Evolutionary conservation across 2,888 invertebrate species (phyloP), one percentile per base, ranked within the genome.

Genomic region (Apodemia mormo): DNA sequence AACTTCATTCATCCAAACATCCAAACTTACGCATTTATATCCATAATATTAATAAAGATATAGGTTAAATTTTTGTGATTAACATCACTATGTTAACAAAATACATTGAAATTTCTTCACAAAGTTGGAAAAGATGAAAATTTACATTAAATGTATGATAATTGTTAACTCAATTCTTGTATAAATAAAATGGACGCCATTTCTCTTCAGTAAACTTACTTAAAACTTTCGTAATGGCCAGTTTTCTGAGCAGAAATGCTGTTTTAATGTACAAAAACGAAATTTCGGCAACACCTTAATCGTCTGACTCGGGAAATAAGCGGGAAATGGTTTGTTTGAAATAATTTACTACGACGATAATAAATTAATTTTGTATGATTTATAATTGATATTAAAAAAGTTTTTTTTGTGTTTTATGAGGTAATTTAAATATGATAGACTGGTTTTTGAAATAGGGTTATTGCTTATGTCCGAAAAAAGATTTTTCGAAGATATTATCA

Each of bases 201-300:
- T 58, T 58, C 58, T 58, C 58, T 33, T 58, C 68, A 66, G 68
- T 37, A 49, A 65, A 54, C 58, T 65, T 9, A 33, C 68, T 67
- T 56, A 64, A 45, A 40, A 68, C 61, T 65, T 68, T 68, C 45
- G 49, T 45, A 54, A 58, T 56, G 67, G 52, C 70, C 40, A 65
- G 58, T 29, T 58, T 58, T 52, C 66, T 67, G 43, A 68, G 61
- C 66, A 56, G 45, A 66, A 66, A 68, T 56, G 68, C 12, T 49
- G 40, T 43, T 68, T 70, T 71, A 68, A 71, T 71, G 70, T 71
- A 68, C 58, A 68, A 66, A 68, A 58, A 68, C 70, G 66, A 66
- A 66, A 71, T 70, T 68, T 70, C 58, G 30, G 30, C 58, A 58
- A 58, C 58, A 58, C 29, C 58, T 58, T 58, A 58, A 58, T 58